These are phyloP conservation scores for Nicator chloris DNA, from an alignment of 2,113 vertebrate species.

Conservation along the genomic window DNA sequence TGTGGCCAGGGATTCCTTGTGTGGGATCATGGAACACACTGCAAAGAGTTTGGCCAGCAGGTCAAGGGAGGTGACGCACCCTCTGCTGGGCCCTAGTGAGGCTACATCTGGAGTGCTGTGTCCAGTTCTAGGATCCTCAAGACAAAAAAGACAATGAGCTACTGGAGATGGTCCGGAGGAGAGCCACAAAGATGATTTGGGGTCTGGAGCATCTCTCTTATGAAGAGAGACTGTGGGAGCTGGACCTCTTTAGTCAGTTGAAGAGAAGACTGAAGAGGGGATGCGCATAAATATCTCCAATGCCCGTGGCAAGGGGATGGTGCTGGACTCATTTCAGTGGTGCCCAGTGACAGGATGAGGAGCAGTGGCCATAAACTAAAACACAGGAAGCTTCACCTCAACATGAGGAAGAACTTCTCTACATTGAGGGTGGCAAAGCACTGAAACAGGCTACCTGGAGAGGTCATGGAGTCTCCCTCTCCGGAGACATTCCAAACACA, in stretches of 20 bases:
- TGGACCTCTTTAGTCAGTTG: background rate
- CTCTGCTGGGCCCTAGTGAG: background rate
- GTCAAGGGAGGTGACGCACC: background rate
- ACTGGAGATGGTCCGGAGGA: background rate
- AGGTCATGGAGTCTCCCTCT: fast-evolving
- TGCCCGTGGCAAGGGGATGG: fast-evolving
- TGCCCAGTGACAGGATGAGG: background rate
- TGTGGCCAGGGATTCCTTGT: background rate
- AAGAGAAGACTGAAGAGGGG: background rate
- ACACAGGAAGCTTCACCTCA: background rate
- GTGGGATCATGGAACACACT: background rate
- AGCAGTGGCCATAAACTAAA: background rate
- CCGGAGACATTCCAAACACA: background rate
- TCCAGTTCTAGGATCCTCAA: background rate
- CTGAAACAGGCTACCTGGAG: background rate
- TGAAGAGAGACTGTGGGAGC: background rate
- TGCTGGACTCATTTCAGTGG: too few species aligned
- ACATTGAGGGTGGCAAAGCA: too few species aligned
- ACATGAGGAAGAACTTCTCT: background rate
- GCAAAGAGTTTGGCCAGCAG: background rate
- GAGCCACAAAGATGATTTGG: background rate
- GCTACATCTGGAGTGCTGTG: background rate
- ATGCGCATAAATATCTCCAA: background rate
- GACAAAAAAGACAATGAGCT: background rate
- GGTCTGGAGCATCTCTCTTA: background rate